A percentile compares a stretch with the other conserved stretches of the same genome.
Evolutionary conservation across 2,888 invertebrate genomes (phyloP).

Genomic region (Acanthosepion pharaonis): DNA sequence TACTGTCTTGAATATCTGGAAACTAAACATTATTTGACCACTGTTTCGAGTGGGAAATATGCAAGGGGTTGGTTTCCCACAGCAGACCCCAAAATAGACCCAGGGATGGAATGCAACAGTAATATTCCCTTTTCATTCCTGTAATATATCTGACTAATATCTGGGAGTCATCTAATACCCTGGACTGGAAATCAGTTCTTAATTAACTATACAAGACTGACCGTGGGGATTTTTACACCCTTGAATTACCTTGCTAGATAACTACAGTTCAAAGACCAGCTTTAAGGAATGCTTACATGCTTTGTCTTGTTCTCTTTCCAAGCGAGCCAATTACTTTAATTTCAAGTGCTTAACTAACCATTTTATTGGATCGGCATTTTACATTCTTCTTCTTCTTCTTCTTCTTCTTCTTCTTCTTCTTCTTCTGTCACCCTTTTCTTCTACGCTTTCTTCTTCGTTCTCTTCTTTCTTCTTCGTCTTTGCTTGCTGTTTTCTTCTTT

Average conservation of each 20-base stretch:
- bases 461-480: background rate
- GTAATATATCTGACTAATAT: background rate
- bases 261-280: slow-evolving; percentile 6
- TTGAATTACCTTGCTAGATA: background rate
- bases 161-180: background rate
- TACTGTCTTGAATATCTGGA: too few relatives aligned
- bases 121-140: too few relatives aligned
- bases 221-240: background rate
- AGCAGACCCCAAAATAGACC: too few relatives aligned
- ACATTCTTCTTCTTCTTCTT: too few relatives aligned
- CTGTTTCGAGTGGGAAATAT: too few relatives aligned
- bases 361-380: background rate
- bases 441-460: background rate
- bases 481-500: background rate
- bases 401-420: background rate
- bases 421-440: background rate
- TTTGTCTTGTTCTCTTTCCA: background rate
- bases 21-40: too few relatives aligned
- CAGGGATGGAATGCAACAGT: too few relatives aligned
- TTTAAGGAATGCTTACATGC: background rate
- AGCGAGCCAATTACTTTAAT: background rate
- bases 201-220: background rate
- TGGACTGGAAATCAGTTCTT: background rate
- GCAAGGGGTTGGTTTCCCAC: too few relatives aligned
- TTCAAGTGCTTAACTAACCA: background rate